Evolutionary conservation across 2,113 vertebrate genomes (phyloP).

Genomic region (Bos javanicus): DNA sequence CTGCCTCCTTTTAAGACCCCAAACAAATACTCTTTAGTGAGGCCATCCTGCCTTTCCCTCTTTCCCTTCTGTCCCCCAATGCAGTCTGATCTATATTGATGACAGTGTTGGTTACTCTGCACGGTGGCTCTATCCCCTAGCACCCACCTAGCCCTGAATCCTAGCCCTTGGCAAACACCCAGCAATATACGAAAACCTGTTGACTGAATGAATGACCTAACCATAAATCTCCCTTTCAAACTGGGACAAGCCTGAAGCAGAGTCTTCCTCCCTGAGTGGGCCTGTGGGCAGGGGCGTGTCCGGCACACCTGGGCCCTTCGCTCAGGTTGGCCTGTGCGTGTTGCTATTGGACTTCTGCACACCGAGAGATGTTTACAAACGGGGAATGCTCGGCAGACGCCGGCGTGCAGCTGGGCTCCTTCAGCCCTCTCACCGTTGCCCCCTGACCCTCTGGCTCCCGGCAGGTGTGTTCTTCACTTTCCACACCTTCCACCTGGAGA

Average conservation of each 20-base stretch:
- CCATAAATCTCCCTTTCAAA: background rate
- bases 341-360: accelerated
- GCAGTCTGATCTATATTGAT: background rate
- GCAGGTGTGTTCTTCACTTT: slow-evolving; percentile 97
- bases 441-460: background rate
- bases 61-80: background rate
- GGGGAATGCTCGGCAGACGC: background rate
- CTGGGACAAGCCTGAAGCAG: background rate
- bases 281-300: background rate
- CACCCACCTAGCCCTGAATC: background rate
- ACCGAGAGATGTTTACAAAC: accelerated
- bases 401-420: accelerated
- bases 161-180: background rate
- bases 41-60: background rate
- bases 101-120: background rate
- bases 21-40: background rate
- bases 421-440: background rate
- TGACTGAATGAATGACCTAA: background rate
- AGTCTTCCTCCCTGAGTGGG: background rate
- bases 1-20: background rate
- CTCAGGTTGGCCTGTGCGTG: background rate
- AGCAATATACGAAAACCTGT: background rate
- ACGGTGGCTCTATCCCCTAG: background rate
- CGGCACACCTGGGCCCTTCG: background rate
- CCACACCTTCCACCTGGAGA: slow-evolving; percentile 98